Base-by-base conservation (phyloP, 2,888 invertebrate species). In the Drosophila parthenogenetica region DNA sequence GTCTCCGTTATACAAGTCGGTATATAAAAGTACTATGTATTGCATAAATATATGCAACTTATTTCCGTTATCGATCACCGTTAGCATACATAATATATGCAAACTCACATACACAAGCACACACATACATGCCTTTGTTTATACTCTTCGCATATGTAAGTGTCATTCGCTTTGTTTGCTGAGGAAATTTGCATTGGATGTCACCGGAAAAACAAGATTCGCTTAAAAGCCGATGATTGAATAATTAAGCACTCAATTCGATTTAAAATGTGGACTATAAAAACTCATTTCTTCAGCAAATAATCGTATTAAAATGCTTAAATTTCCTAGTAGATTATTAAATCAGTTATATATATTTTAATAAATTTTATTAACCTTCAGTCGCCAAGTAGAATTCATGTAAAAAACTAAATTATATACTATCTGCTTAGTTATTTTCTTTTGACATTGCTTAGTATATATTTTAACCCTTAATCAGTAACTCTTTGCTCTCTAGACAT, bases 131-230 rank as follows among this genome's bases (percentile, higher is more conserved):
- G 4, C 35, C 39, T n/a, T 29, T 39, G 10, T 22, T 11, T 53
- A 22, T 19, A 53, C 14, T 35, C 39, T 37, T 14, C 54, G 60
- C 61, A 67, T 64, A 70, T 51, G 53, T 65, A 61, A 57, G 69
- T 67, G 73, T 46, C 71, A 67, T 64, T 77, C 64, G 65, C 71
- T 62, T 61, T 64, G 60, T 77, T 77, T 75, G 60, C 78, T 77
- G 42, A 65, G 73, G 69, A 85, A 85, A 87, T 87, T 85, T 79
- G 82, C 79, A 85, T 82, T 73, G 68, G 63, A 58, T 46, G 37
- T 14, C n/a, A 25, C 2, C 59, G 59, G 73, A 46, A 25, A 60
- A 40, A 69, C 76, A 59, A 49, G 58, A 72, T 55, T 67, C 62
- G 46, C 45, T 71, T 50, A 48, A 59, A 51, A 49, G 29, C 48